Percentiles rank a stretch among this genome's conserved stretches.
Conservation (phyloP, 2,113 vertebrate genomes). For the Lophotis ruficrista region DNA sequence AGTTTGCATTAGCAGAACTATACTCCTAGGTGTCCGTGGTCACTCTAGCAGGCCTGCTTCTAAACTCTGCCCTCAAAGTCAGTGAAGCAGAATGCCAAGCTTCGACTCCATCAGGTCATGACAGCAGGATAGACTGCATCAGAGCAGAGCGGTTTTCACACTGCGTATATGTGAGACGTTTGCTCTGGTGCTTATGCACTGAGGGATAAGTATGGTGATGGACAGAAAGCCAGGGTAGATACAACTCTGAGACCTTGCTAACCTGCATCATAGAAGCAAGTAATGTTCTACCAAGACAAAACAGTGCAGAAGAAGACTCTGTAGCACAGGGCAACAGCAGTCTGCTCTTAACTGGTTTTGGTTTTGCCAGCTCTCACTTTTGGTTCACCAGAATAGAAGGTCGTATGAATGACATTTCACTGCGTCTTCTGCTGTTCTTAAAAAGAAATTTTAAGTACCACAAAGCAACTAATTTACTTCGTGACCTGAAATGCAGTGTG, state of each 20-base stretch:
- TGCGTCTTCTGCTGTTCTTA: background rate
- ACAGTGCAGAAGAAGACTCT: background rate
- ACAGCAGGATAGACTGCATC: fast-evolving
- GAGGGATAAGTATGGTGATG: background rate
- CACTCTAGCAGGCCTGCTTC: background rate
- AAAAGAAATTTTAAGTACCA: background rate
- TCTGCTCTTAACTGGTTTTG: background rate
- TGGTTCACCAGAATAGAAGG: background rate
- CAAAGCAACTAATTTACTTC: background rate
- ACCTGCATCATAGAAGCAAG: background rate
- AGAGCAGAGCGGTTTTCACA: background rate
- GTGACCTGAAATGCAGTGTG: background rate
- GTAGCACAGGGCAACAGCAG: background rate
- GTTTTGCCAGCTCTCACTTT: background rate
- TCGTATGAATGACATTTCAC: background rate
- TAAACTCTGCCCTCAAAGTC: background rate
- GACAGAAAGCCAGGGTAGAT: background rate
- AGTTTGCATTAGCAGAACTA: background rate
- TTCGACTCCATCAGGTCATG: fast-evolving
- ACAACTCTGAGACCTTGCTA: background rate
- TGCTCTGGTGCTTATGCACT: background rate
- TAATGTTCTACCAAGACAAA: background rate
- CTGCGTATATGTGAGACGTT: fast-evolving
- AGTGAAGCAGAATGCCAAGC: background rate
- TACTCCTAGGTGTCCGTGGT: background rate